Evolutionary conservation across 1,140 invertebrate genomes (phyloP).

Genomic region (Eubasilissa regina): DNA sequence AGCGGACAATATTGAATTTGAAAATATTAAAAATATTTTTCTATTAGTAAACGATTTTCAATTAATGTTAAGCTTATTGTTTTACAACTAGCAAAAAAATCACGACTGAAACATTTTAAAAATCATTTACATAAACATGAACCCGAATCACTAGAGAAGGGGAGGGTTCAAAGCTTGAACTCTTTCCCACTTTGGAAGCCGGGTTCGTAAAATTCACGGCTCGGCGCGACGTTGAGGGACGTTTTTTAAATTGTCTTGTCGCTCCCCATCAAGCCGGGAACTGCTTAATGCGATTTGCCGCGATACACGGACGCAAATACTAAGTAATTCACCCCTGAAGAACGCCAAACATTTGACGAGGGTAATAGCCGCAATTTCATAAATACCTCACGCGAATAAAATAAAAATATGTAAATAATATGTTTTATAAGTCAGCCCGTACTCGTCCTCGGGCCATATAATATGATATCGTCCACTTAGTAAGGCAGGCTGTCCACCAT

Average conservation of each 20-base stretch:
- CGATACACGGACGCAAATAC: slow-evolving; percentile 9
- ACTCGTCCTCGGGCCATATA: no score
- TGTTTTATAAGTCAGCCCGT: no score
- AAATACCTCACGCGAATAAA: no score
- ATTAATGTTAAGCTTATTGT: no score
- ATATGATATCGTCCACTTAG: no score
- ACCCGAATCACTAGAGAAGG: not conserved
- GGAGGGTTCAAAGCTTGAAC: not conserved
- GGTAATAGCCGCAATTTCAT: not conserved
- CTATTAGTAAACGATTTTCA: no score
- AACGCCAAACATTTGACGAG: slow-evolving; percentile 26
- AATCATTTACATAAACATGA: not conserved
- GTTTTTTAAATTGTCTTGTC: slow-evolving; percentile 61
- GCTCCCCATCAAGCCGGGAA: slow-evolving; percentile 28
- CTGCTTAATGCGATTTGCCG: slow-evolving; percentile 55
- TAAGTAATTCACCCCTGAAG: not conserved
- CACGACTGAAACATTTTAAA: no score
- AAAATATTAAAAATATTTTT: no score
- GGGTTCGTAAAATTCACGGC: not conserved
- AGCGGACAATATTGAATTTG: no score
- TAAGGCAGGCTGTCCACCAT: no score
- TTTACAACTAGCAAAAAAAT: no score
- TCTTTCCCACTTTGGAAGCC: not conserved
- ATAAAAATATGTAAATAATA: no score
- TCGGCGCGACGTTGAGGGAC: slow-evolving; percentile 54